Percentiles rank a stretch among this genome's conserved stretches.
These are phyloP conservation scores for Bambusicola thoracicus DNA, from an alignment of 2,113 vertebrate species.

Conservation along the genomic window DNA sequence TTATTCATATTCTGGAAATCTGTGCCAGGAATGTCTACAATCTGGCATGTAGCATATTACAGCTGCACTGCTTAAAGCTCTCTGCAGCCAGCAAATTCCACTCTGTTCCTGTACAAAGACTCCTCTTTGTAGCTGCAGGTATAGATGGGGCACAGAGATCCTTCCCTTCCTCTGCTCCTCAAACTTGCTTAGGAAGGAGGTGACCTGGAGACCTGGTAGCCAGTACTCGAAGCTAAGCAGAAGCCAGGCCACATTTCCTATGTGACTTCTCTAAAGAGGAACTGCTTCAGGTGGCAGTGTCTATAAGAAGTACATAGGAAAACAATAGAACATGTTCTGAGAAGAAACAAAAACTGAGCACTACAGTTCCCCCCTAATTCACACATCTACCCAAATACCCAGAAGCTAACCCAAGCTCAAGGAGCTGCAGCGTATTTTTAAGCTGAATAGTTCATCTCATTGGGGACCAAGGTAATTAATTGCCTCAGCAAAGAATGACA, in stretches of 20 bases:
- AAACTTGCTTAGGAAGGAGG: background rate
- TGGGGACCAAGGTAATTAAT: constrained; percentile 25
- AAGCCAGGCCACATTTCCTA: background rate
- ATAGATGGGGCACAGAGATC: background rate
- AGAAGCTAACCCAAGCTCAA: background rate
- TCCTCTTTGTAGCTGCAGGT: constrained; percentile 2
- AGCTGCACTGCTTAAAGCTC: background rate
- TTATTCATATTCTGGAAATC: constrained; percentile 41
- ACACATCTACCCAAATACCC: background rate
- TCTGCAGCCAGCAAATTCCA: constrained; percentile 1
- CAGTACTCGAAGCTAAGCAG: background rate
- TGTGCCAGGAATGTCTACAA: constrained; percentile 40
- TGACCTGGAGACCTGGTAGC: background rate
- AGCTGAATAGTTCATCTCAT: background rate
- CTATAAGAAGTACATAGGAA: background rate
- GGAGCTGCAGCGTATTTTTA: background rate
- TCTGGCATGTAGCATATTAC: background rate
- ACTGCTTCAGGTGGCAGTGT: background rate
- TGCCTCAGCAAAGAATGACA: background rate
- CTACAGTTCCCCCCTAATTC: background rate
- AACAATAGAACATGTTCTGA: background rate
- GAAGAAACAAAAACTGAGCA: background rate
- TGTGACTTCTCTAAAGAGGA: background rate
- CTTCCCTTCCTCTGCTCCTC: background rate
- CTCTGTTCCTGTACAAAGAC: background rate